A percentile compares a stretch with the other conserved stretches of the same genome.
Evolutionary conservation across 2,113 vertebrate species (phyloP).

Genomic region (Ariopsis seemanni): DNA sequence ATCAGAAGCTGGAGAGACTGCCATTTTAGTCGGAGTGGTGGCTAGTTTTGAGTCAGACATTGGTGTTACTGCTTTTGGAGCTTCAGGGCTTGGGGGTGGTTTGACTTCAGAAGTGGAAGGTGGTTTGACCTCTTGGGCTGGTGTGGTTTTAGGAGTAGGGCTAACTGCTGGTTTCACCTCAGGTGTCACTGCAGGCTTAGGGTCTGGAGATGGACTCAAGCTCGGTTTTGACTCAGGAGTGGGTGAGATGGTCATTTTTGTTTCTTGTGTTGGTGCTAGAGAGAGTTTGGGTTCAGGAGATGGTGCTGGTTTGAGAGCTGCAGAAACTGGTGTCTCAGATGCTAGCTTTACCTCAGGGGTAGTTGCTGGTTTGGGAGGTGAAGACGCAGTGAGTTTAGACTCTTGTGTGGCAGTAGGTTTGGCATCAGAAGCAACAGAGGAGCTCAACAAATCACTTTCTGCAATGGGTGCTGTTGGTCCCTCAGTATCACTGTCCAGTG

Average conservation of each 20-base stretch:
- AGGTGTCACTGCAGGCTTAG: conserved; percentile 56
- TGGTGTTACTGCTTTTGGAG: conserved; percentile 40
- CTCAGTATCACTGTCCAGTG: conserved; percentile 78
- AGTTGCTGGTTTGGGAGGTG: conserved; percentile 55
- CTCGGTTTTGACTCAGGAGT: conserved; percentile 53
- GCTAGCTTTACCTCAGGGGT: conserved; percentile 60
- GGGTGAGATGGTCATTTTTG: conserved; percentile 57
- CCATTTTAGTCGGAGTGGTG: conserved; percentile 19
- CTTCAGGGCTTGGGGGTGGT: conserved; percentile 34
- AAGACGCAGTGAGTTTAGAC: conserved; percentile 57
- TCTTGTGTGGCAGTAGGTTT: conserved; percentile 57
- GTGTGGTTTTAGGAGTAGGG: conserved; percentile 14
- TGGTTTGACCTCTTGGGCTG: conserved; percentile 31
- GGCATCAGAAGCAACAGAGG: conserved; percentile 61
- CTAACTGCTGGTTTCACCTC: conserved; percentile 32
- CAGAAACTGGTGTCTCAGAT: conserved; percentile 26
- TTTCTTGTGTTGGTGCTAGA: conserved; percentile 20
- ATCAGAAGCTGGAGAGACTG: conserved; percentile 38
- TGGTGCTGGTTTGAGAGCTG: conserved; percentile 53
- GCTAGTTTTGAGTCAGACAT: conserved; percentile 32
- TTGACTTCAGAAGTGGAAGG: conserved; percentile 33
- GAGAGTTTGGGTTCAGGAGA: conserved; percentile 54
- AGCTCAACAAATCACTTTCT: conserved; percentile 66
- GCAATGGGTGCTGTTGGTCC: conserved; percentile 59
- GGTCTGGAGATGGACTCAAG: conserved; percentile 58